Evolutionary conservation across 2,797 vertebrate genomes (phyloP), one percentile per base, ranked within the genome.

Genomic region (Lophura swinhoii): DNA sequence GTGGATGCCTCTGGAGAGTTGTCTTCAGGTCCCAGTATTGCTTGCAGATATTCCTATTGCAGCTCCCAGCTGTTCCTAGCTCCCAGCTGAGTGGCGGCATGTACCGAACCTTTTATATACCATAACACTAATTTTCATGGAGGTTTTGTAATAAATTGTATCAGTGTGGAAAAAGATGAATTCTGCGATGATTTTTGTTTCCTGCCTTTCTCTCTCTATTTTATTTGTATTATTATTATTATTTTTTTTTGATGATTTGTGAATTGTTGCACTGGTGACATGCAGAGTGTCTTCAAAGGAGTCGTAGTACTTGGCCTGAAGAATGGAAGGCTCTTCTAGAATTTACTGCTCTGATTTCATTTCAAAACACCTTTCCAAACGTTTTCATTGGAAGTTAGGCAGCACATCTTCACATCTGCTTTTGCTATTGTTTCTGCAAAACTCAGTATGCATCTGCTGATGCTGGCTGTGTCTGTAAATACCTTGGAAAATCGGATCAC

Each of bases 111-210:
- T 96, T 97, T 96, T 94, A 96, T 95, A 94, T 87, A 92, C 74
- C 91, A 55, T 73, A 90, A 91, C 94, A 93, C 94, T 96, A 93
- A 78, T 93, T 95, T 93, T 78, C 83, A 90, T 94, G 46, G 66
- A 75, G 43, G 60, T 95, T 96, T 97, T 96, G 87, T 96, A 97
- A 97, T 97, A 97, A 97, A 97, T 64, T 84, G 93, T 92, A 96
- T 17, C 67, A 59, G 67, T 80, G 77, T 94, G 89, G 41, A 91
- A 87, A 91, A 82, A 2, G 3, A 33, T 87, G 55, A 4, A 43
- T 91, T 94, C 58, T 23, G 15, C 41, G 73, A 15, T 86, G 41
- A 0, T n/a, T 84, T 73, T 83, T 96, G 10, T 55, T 58, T 33
- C 13, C 20, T 71, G 20, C 1, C 33, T 39, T 51, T 69, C 72